Percentiles rank a stretch among this genome's conserved stretches.
Conservation (phyloP, 2,113 vertebrate genomes). For the Capricornis sumatraensis region DNA sequence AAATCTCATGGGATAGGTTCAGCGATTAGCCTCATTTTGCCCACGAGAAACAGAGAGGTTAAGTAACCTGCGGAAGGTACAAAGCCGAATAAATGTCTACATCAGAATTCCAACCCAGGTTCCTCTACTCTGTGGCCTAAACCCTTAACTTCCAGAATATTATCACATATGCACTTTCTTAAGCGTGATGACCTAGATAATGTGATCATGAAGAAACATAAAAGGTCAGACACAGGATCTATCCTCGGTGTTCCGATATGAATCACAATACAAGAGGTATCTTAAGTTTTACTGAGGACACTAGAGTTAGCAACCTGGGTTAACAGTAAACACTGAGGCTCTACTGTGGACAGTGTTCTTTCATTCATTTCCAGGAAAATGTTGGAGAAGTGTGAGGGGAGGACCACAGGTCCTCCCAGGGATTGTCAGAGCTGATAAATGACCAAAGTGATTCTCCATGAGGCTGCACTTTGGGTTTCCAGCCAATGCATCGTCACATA, state of each 20-base stretch:
- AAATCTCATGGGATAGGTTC: not conserved
- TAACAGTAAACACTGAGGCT: not conserved
- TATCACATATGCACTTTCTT: not conserved
- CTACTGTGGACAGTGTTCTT: not conserved
- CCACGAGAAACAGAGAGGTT: not conserved
- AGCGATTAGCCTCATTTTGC: not conserved
- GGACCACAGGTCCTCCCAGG: not conserved
- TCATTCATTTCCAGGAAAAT: constrained; percentile 44
- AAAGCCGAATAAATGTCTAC: not conserved
- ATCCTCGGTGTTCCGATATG: not conserved
- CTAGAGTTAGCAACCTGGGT: not conserved
- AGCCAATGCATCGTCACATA: not conserved
- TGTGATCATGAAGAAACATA: not conserved
- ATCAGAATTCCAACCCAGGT: not conserved
- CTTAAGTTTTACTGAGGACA: not conserved
- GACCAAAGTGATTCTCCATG: not conserved
- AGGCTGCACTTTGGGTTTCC: not conserved
- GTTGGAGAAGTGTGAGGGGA: not conserved
- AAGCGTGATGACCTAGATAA: not conserved
- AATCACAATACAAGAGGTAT: not conserved
- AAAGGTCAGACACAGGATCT: not conserved
- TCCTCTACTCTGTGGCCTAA: not conserved
- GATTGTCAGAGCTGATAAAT: not conserved
- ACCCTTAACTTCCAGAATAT: not conserved
- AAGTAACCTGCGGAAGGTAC: not conserved